Evolutionary conservation across 53 echinoderm and acorn worm genomes (phyloP).

Genomic region (Holothuria scabra): DNA sequence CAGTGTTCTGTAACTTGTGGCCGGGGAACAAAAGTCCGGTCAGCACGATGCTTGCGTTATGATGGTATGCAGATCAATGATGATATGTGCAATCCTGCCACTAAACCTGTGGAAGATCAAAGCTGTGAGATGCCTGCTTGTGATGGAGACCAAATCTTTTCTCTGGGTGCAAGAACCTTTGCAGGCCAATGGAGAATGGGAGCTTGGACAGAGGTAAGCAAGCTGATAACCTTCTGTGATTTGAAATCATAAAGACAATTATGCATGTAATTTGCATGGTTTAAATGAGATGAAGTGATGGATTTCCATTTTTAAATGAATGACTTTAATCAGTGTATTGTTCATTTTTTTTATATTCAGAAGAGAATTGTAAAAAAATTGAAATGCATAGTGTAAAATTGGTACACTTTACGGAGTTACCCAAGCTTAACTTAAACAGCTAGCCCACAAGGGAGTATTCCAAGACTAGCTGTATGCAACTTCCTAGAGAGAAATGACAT

Average conservation of each 20-base stretch:
- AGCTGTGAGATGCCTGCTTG: slow-evolving; percentile 68
- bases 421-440: too few relatives aligned
- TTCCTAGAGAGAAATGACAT: too few relatives aligned
- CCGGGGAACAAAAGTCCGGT: slow-evolving; percentile 60
- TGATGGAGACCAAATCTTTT: slow-evolving; percentile 2
- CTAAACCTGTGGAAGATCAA: slow-evolving; percentile 59
- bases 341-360: too few relatives aligned
- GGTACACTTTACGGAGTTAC: too few relatives aligned
- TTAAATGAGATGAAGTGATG: neutral
- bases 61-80: slow-evolving; percentile 51
- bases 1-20: slow-evolving; percentile 94
- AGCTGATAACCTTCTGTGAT: neutral
- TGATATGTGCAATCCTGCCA: slow-evolving; percentile 59
- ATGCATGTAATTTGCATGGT: neutral
- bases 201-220: slow-evolving; percentile 75
- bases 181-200: slow-evolving; percentile 75
- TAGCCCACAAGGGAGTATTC: too few relatives aligned
- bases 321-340: too few relatives aligned
- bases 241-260: neutral
- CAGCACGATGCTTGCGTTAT: slow-evolving; percentile 64
- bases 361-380: too few relatives aligned
- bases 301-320: neutral
- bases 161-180: slow-evolving; percentile 29
- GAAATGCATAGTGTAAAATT: too few relatives aligned
- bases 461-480: too few relatives aligned